Evolutionary conservation across 2,888 invertebrate species (phyloP), one percentile per base, ranked within the genome.

Genomic region (Spisula solida): DNA sequence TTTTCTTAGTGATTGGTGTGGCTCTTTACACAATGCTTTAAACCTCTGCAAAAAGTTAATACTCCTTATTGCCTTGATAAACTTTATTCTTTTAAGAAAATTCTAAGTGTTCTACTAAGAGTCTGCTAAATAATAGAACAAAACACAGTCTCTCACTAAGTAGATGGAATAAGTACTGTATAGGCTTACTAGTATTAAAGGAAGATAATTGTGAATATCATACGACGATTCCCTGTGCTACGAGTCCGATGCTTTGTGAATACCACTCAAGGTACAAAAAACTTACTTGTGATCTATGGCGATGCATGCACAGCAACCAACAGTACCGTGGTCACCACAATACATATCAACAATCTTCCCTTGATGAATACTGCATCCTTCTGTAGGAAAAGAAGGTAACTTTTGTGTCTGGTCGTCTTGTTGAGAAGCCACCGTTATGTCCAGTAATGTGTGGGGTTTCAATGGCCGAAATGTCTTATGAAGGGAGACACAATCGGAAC

Each of bases 311-410:
- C 31, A 75, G 25, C 75, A 75, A 75, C 75, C 29, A 18, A 75
- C 75, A 34, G 16, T 31, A 34, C 31, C 34, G 34, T 75, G 75
- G 16, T 75, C 16, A 20, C 34, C 75, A 75, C 75, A 75, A 75
- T 18, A 75, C 75, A 75, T 75, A 20, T 75, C 75, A 4, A 75
- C 16, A 34, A 75, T 14, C 75, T 75, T 75, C 10, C 75, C 75
- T 18, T 31, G 14, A 16, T 75, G 75, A 18, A 18, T 75, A 12
- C 34, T 75, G 31, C 75, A 75, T 31, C 20, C 14, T 14, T 75
- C 34, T 34, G 75, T 75, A 34, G 75, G 75, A 75, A 75, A 75
- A 10, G 75, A 31, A 34, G 75, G 75, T 31, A 75, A 31, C 25
- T 25, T 29, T 20, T 29, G 5, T 75, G 75, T 31, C 16, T 75